These are phyloP conservation scores for Eriosoma lanigerum DNA, from an alignment of 1,140 invertebrate genomes.

Conservation along the genomic window DNA sequence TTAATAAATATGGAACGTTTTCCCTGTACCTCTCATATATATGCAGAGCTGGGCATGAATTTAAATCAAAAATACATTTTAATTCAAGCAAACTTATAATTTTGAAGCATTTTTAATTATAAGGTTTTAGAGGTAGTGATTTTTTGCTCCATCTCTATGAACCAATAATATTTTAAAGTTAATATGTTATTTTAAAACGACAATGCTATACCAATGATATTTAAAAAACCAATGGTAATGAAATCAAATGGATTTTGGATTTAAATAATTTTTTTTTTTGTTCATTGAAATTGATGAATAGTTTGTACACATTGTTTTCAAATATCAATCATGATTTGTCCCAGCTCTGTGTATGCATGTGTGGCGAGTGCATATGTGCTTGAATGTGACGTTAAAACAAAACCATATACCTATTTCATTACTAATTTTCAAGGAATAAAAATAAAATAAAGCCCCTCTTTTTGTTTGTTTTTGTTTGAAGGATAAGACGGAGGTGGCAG, in stretches of 20 bases:
- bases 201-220: slow-evolving; percentile 14
- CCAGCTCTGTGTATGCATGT: slow-evolving; percentile 51
- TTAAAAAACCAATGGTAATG: neutral
- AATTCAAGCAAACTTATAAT: slow-evolving; percentile 8
- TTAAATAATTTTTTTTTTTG: slow-evolving; percentile 4
- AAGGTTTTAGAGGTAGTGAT: neutral
- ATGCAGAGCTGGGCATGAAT: slow-evolving; percentile 50
- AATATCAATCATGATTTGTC: slow-evolving; percentile 42
- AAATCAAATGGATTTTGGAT: slow-evolving; percentile 1
- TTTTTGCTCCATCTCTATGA: slow-evolving; percentile 3
- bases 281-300: neutral
- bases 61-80: slow-evolving; percentile 31
- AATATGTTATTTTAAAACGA: slow-evolving; percentile 16
- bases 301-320: slow-evolving; percentile 34
- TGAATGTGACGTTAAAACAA: slow-evolving; percentile 39
- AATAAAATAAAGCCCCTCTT: slow-evolving; percentile 50
- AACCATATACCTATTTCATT: slow-evolving; percentile 25
- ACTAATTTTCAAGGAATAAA: slow-evolving; percentile 45
- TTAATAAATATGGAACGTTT: neutral
- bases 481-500: slow-evolving; percentile 50
- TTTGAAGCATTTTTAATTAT: slow-evolving; percentile 13
- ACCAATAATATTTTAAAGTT: slow-evolving; percentile 2
- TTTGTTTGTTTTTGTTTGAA: slow-evolving; percentile 51
- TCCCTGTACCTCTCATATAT: slow-evolving; percentile 48
- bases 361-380: slow-evolving; percentile 31